Evolutionary conservation across 1,140 invertebrate species (phyloP).

Genomic region (Aphaenogaster rudis): DNA sequence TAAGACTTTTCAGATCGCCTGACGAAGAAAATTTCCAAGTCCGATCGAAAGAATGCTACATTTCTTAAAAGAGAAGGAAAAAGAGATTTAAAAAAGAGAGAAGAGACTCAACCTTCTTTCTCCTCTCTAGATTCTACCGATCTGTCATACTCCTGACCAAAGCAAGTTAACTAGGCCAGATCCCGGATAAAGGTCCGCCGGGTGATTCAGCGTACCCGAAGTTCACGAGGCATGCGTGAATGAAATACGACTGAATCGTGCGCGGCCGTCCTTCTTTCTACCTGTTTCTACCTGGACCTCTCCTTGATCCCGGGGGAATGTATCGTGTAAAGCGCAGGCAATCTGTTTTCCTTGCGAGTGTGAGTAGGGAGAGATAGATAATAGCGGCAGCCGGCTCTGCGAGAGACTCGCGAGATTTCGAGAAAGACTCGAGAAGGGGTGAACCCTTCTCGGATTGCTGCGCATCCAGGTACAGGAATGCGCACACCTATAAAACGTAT

Average conservation of each 20-base stretch:
- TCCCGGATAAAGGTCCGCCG: constrained; percentile 37
- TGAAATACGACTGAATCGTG: constrained; percentile 40
- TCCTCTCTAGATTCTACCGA: background rate
- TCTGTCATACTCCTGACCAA: constrained; percentile 3
- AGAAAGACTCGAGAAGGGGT: constrained; percentile 19
- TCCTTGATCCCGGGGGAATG: background rate
- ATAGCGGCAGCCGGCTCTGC: constrained; percentile 24
- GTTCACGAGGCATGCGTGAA: constrained; percentile 43
- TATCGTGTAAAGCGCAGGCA: background rate
- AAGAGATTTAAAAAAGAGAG: background rate
- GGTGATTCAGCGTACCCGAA: constrained; percentile 14
- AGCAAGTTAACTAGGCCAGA: constrained; percentile 50
- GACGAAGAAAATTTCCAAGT: background rate
- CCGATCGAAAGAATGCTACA: background rate
- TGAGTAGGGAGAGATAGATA: constrained; percentile 25
- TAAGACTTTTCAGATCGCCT: background rate
- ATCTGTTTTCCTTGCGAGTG: constrained; percentile 43
- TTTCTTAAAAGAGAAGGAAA: background rate
- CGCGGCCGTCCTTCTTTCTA: constrained; percentile 4
- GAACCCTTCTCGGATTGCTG: constrained; percentile 68
- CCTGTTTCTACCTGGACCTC: constrained; percentile 33
- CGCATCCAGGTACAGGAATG: constrained; percentile 52
- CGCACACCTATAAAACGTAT: constrained; percentile 48
- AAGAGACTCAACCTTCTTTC: background rate
- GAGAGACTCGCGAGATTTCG: background rate